phyloP scores from a whole-genome alignment of 1,140 invertebrate species.

The Sweltsa coloradensis region DNA sequence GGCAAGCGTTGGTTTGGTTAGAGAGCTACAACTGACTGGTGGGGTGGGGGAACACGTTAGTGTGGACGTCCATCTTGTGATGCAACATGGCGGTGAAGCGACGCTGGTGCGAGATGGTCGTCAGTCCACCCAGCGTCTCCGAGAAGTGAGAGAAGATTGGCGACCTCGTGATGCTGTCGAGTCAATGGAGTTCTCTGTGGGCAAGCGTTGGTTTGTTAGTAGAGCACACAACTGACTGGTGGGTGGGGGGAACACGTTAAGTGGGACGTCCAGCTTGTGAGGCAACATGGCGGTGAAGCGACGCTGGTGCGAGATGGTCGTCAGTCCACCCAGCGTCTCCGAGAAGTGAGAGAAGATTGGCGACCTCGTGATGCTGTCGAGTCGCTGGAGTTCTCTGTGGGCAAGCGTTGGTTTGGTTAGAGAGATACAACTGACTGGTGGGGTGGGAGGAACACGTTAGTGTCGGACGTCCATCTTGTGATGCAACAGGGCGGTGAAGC shows the following conservation, averaged over 20 bases:
- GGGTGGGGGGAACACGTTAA: conserved; percentile 60
- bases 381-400: conserved; percentile 56
- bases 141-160: conserved; percentile 58
- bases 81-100: conserved; percentile 50
- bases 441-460: no score
- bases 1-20: no score
- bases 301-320: conserved; percentile 50
- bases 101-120: conserved; percentile 53
- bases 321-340: conserved; percentile 53
- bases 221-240: no score
- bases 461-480: conserved; percentile 58
- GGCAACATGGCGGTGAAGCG: conserved; percentile 50
- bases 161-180: conserved; percentile 42
- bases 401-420: no score
- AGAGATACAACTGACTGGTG: no score
- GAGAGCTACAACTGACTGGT: no score
- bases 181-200: conserved; percentile 56
- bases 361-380: conserved; percentile 42
- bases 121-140: conserved; percentile 53
- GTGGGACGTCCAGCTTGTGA: conserved; percentile 54
- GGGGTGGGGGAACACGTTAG: conserved; percentile 60
- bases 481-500: conserved; percentile 50
- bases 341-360: conserved; percentile 58
- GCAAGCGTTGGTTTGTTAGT: no score
- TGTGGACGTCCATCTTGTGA: conserved; percentile 54